Evolutionary conservation across 2,888 invertebrate genomes (phyloP).

Genomic region (Leptinotarsa rubiginosa): DNA sequence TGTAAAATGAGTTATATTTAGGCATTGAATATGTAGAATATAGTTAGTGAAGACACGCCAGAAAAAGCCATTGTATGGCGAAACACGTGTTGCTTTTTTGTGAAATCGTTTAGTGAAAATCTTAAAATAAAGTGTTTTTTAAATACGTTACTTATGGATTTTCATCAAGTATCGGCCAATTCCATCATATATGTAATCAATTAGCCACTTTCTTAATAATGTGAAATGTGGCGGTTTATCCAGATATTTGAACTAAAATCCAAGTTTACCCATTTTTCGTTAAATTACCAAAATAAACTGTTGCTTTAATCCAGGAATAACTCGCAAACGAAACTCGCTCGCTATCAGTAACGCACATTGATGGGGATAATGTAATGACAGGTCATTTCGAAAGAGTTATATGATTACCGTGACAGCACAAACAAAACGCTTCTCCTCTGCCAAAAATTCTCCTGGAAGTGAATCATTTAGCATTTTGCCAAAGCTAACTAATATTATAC

Average conservation of each 20-base stretch:
- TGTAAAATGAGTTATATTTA: no score
- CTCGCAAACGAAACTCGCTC: background rate
- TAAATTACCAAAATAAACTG: conserved; percentile 9
- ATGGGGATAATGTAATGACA: conserved; percentile 11
- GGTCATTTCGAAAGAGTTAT: conserved; percentile 24
- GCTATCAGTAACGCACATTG: conserved; percentile 12
- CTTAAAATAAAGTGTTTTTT: no score
- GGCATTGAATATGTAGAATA: no score
- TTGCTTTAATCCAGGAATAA: background rate
- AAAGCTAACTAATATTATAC: conserved; percentile 17
- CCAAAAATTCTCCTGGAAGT: conserved; percentile 24
- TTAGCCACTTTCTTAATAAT: no score
- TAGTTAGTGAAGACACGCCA: no score
- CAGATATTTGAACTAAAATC: background rate
- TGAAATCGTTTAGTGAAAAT: no score
- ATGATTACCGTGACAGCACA: conserved; percentile 20
- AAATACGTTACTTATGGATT: no score
- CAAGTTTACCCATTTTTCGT: background rate
- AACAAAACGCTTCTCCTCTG: conserved; percentile 22
- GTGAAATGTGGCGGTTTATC: background rate
- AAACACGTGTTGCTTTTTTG: no score
- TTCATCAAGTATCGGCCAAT: no score
- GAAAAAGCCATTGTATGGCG: no score
- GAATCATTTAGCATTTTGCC: conserved; percentile 27
- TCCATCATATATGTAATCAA: no score